Conservation (phyloP, 2,113 vertebrate genomes). For the Archilochus colubris region DNA sequence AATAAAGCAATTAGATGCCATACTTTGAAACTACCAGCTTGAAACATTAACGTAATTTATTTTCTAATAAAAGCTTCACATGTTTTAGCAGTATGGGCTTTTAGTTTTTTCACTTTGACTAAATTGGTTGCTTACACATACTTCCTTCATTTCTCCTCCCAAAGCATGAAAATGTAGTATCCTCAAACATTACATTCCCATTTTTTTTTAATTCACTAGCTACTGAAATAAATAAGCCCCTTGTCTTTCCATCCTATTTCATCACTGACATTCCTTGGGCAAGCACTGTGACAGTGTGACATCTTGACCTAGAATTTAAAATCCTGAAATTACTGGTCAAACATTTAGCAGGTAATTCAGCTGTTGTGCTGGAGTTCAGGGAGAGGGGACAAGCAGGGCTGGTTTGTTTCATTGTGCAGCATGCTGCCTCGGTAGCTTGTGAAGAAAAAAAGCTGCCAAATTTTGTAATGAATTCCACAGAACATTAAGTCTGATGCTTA, state of each 20-base stretch:
- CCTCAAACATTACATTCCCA: neutral
- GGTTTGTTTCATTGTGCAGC: neutral
- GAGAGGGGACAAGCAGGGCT: neutral
- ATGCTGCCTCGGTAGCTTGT: slow-evolving; percentile 25
- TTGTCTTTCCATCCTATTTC: neutral
- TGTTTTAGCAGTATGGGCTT: slow-evolving; percentile 25
- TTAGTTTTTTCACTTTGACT: neutral
- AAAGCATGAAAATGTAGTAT: neutral
- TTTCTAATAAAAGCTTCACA: slow-evolving; percentile 52
- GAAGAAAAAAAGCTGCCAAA: slow-evolving; percentile 64
- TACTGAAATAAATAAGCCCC: neutral
- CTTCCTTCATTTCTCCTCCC: neutral
- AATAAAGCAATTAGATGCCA: slow-evolving; percentile 57
- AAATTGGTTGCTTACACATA: neutral
- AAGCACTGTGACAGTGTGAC: neutral
- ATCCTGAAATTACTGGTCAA: neutral
- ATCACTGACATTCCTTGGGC: neutral
- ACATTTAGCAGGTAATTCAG: neutral
- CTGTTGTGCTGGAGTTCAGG: neutral
- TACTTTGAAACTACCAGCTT: slow-evolving; percentile 61
- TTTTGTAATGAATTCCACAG: slow-evolving; percentile 72
- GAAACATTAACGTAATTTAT: slow-evolving; percentile 60
- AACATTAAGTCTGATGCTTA: slow-evolving; percentile 73
- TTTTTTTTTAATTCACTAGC: neutral
- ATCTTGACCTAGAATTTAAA: neutral